These are phyloP conservation scores for Laticauda colubrina DNA, from an alignment of 2,113 vertebrate genomes.

Conservation along the genomic window DNA sequence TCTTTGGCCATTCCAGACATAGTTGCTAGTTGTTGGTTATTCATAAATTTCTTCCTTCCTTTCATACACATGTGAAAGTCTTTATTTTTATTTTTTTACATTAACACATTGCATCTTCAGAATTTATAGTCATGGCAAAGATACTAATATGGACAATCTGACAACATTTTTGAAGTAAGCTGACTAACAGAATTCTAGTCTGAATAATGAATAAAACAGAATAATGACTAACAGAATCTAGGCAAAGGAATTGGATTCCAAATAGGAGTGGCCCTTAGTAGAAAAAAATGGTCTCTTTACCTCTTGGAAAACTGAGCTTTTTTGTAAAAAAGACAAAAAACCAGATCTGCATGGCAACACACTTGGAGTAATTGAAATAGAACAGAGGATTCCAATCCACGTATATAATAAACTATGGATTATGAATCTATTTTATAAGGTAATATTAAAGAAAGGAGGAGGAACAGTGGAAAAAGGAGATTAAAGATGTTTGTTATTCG, in stretches of 20 bases:
- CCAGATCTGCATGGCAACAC: neutral
- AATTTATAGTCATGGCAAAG: constrained; percentile 1
- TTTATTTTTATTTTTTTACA: neutral
- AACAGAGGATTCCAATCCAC: neutral
- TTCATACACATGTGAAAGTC: neutral
- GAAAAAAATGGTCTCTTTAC: neutral
- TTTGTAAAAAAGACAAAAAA: neutral
- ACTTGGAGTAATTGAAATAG: neutral
- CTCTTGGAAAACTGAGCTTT: neutral
- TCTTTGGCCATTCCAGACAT: neutral
- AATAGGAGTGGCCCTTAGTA: neutral
- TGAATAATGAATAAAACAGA: no score
- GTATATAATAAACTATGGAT: neutral
- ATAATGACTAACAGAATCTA: constrained; percentile 11
- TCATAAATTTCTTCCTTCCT: neutral
- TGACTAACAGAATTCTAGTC: no score
- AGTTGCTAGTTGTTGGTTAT: constrained; percentile 7
- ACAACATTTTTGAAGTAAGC: constrained; percentile 6
- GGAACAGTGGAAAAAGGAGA: neutral
- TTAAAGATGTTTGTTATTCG: neutral
- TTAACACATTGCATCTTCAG: neutral
- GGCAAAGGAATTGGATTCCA: neutral
- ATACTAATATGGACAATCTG: neutral
- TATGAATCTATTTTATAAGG: neutral
- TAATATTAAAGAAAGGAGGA: neutral